These are phyloP conservation scores for Penaeus indicus DNA, from an alignment of 1,140 invertebrate species.

Conservation along the genomic window DNA sequence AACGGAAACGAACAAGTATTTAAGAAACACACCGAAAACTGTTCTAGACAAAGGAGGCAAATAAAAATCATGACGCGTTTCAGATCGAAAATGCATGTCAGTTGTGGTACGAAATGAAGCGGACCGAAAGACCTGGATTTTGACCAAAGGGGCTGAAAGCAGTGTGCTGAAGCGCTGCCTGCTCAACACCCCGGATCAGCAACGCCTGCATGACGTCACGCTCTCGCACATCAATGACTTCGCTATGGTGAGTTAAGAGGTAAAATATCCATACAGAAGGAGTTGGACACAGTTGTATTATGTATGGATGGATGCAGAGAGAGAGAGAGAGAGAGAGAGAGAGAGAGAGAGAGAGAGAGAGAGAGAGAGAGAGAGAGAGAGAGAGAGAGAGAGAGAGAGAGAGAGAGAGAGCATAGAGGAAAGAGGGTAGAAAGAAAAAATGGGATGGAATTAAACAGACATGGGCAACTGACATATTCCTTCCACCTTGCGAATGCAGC, in stretches of 20 bases:
- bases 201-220: conserved; percentile 69
- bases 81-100: conserved; percentile 78
- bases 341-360: too few species aligned
- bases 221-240: conserved; percentile 74
- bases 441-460: not conserved
- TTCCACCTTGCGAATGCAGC: not conserved
- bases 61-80: too few species aligned
- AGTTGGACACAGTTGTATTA: too few species aligned
- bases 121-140: conserved; percentile 76
- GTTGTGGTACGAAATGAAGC: conserved; percentile 74
- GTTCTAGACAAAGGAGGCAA: too few species aligned
- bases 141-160: conserved; percentile 87
- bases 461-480: not conserved
- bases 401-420: not conserved
- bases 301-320: too few species aligned
- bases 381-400: too few species aligned
- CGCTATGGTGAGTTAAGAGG: conserved; percentile 71
- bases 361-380: too few species aligned
- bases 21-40: too few species aligned
- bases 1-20: too few species aligned
- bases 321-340: too few species aligned
- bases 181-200: conserved; percentile 67
- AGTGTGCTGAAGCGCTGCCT: conserved; percentile 77
- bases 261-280: too few species aligned
- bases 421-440: not conserved